Conservation (phyloP, 2,797 vertebrate genomes). For the Australoheros facetus region DNA sequence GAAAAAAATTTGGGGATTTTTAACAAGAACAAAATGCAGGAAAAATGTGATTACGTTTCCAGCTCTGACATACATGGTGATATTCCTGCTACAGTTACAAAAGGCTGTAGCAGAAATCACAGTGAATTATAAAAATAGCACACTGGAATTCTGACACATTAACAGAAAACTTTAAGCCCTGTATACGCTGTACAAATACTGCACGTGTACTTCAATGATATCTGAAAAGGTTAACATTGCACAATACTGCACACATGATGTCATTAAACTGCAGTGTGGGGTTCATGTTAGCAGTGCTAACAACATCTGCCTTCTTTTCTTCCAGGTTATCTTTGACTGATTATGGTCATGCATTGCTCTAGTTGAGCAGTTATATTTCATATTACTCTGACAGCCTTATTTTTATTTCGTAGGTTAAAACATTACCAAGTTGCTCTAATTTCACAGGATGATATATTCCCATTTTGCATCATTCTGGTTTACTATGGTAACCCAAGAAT, state of each 20-base stretch:
- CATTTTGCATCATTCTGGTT: neutral
- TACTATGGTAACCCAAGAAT: too few relatives aligned
- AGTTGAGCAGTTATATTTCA: neutral
- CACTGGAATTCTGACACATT: neutral
- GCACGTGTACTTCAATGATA: neutral
- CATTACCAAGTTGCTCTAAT: neutral
- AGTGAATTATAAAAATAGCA: neutral
- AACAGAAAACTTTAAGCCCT: neutral
- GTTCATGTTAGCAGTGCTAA: neutral
- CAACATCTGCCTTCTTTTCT: rapidly evolving
- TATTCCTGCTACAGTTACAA: neutral
- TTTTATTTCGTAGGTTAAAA: neutral
- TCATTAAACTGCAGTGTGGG: neutral
- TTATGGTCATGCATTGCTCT: neutral
- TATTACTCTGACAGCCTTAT: neutral
- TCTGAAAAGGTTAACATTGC: neutral
- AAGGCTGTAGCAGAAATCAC: too few relatives aligned
- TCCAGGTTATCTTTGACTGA: neutral
- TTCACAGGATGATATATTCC: neutral
- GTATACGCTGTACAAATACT: neutral
- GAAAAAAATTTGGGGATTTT: too few relatives aligned
- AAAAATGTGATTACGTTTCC: too few relatives aligned
- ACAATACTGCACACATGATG: neutral
- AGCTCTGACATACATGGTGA: neutral
- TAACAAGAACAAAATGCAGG: neutral